Base-by-base conservation (phyloP, 2,888 invertebrate genomes). In the Plagiodera versicolora region DNA sequence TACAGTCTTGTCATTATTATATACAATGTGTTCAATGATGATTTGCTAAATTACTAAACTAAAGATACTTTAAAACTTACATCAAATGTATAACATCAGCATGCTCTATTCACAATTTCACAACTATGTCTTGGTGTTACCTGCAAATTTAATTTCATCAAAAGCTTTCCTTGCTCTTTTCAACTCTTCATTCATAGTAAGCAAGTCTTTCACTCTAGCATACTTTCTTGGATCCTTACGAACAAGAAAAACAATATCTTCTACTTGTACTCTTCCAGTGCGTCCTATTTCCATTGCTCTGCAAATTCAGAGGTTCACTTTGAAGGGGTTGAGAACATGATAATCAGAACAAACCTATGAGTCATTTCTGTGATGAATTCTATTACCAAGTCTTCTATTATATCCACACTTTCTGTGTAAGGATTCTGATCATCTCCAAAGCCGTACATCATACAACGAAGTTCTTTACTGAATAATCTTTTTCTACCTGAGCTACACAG, bases 351-450 rank as follows among this genome's bases (percentile, higher is more conserved):
- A 75, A 83, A 92, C 91, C 83, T 85, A 67, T 91, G 91, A 1
- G 92, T 92, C 83, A 94, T 96, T 83, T 98, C 96, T 1, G 94
- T 94, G 24, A 98, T 94, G 79, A 95, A 99, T 82, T 98, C 97
- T 69, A 98, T 94, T 0, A 98, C 98, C 49, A 99, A 82, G 80
- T 99, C 98, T 82, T 99, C 99, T 51, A 99, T 83, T 49, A 98
- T 86, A 79, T 99, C 98, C 0, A 99, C 97, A 77, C 97, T 97
- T 82, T 99, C 98, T 1, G 98, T 98, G 75, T 96, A 98, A 0
- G 99, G 98, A 82, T 98, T 98, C 79, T 96, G 95, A 78, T 99
- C 98, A 80, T 99, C 99, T 3, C 99, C 99, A 84, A 99, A 99
- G 0, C 99, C 99, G 79, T 95, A 99, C 95, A 99, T 97, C 98